These are phyloP conservation scores for Psettodes erumei DNA, from an alignment of 2,113 vertebrate genomes.

Conservation along the genomic window DNA sequence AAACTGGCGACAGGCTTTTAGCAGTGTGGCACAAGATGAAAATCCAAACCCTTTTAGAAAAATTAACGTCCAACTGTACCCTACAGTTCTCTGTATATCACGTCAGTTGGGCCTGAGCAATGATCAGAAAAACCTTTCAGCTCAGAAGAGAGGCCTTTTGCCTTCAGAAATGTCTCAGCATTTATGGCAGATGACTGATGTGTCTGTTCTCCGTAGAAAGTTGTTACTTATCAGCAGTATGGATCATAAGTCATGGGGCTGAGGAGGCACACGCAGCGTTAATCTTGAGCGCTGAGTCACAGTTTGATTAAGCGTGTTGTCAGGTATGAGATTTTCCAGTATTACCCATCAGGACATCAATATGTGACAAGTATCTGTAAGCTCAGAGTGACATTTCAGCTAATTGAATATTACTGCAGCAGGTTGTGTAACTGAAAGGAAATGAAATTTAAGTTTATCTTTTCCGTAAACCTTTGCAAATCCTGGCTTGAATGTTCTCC, in stretches of 20 bases:
- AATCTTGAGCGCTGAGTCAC: constrained; percentile 71
- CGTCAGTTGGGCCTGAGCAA: constrained; percentile 70
- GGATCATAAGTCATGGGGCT: constrained; percentile 75
- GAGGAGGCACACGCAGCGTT: constrained; percentile 47
- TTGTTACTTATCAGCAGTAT: constrained; percentile 69
- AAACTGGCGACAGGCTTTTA: constrained; percentile 74
- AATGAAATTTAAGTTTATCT: constrained; percentile 21
- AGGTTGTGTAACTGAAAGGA: constrained; percentile 16
- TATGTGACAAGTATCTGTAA: constrained; percentile 42
- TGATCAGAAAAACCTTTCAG: constrained; percentile 70
- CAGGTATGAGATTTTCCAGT: constrained; percentile 54
- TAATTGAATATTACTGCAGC: constrained; percentile 16
- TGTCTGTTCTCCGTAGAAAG: constrained; percentile 69
- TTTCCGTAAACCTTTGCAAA: constrained; percentile 35
- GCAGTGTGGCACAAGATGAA: constrained; percentile 73
- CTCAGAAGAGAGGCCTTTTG: constrained; percentile 60
- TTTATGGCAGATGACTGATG: constrained; percentile 70
- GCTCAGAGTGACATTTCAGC: constrained; percentile 30
- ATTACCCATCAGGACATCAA: constrained; percentile 50
- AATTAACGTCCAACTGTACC: constrained; percentile 74
- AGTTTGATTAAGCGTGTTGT: constrained; percentile 68
- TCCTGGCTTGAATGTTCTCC: constrained; percentile 15
- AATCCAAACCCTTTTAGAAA: constrained; percentile 80
- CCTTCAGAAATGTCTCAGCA: constrained; percentile 65
- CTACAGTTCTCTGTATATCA: constrained; percentile 71